A percentile compares a stretch with the other conserved stretches of the same genome.
Evolutionary conservation across 2,888 invertebrate species (phyloP).

Genomic region (Epicampocera succincta): DNA sequence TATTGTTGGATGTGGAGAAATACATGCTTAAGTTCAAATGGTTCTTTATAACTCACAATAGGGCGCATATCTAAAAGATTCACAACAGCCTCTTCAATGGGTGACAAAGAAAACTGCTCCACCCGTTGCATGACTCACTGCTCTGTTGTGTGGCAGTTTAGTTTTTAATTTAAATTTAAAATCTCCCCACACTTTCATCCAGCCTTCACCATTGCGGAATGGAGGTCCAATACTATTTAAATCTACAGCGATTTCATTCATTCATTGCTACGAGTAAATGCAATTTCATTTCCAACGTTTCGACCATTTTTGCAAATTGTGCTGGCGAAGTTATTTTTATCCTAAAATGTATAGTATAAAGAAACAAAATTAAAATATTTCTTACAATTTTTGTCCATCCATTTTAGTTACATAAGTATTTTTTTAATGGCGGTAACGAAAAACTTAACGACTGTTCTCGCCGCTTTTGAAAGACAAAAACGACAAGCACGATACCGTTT

Average conservation of each 20-base stretch:
- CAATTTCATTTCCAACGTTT: background rate
- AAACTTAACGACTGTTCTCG: no score
- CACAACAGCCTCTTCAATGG: constrained; percentile 3
- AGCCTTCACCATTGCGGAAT: no score
- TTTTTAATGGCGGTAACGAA: no score
- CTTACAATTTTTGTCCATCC: no score
- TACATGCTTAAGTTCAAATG: constrained; percentile 3
- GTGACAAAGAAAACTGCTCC: constrained; percentile 17
- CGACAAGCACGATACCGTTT: no score
- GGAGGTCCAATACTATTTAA: constrained; percentile 19
- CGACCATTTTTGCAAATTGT: no score
- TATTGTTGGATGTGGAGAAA: background rate
- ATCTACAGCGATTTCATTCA: background rate
- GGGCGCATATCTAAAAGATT: constrained; percentile 6
- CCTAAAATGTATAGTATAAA: constrained; percentile 6
- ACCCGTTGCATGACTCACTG: constrained; percentile 23
- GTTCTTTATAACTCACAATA: background rate
- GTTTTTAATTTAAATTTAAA: constrained; percentile 19
- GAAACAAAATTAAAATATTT: no score
- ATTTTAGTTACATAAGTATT: no score
- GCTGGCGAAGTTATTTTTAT: constrained; percentile 6
- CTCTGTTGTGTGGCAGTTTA: constrained; percentile 20
- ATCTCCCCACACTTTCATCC: no score
- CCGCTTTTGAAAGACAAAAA: no score
- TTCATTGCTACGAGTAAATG: background rate